Evolutionary conservation across 2,113 vertebrate genomes (phyloP).

Genomic region (Progne subis): DNA sequence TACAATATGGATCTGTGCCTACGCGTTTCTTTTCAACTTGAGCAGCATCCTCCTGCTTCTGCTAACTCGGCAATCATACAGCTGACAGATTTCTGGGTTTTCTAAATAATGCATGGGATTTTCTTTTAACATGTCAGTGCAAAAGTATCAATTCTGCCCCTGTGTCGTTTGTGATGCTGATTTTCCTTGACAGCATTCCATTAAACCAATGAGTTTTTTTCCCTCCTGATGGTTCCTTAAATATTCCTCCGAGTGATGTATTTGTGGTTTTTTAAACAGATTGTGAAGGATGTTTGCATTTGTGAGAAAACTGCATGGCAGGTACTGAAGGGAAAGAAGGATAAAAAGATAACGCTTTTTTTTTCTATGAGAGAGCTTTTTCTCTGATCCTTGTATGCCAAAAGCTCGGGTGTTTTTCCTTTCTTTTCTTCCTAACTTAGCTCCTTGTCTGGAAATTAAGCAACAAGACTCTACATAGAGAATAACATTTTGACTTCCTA

Average conservation of each 20-base stretch:
- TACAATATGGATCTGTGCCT: conserved; percentile 75
- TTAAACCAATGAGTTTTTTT: conserved; percentile 85
- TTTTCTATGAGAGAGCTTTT: not conserved
- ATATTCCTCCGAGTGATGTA: conserved; percentile 78
- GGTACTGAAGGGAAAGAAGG: conserved; percentile 43
- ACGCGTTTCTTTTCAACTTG: conserved; percentile 75
- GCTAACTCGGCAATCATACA: conserved; percentile 84
- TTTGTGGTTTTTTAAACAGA: conserved; percentile 76
- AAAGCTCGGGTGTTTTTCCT: conserved; percentile 17
- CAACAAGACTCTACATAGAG: conserved; percentile 47
- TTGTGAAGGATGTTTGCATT: conserved; percentile 76
- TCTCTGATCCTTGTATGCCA: conserved; percentile 36
- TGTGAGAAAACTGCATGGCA: conserved; percentile 70
- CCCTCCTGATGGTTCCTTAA: conserved; percentile 76
- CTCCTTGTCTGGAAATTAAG: conserved; percentile 34
- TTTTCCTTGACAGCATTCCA: conserved; percentile 86
- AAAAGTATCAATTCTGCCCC: conserved; percentile 83
- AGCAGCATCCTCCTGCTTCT: conserved; percentile 79
- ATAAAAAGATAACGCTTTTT: conserved; percentile 45
- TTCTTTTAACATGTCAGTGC: conserved; percentile 86
- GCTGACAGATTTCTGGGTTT: conserved; percentile 82
- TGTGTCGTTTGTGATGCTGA: conserved; percentile 81
- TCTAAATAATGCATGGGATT: conserved; percentile 88
- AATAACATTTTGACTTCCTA: conserved; percentile 65
- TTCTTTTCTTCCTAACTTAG: conserved; percentile 25